Evolutionary conservation across 2,113 vertebrate genomes (phyloP), one percentile per base, ranked within the genome.

Genomic region (Triplophysa tibetana): DNA sequence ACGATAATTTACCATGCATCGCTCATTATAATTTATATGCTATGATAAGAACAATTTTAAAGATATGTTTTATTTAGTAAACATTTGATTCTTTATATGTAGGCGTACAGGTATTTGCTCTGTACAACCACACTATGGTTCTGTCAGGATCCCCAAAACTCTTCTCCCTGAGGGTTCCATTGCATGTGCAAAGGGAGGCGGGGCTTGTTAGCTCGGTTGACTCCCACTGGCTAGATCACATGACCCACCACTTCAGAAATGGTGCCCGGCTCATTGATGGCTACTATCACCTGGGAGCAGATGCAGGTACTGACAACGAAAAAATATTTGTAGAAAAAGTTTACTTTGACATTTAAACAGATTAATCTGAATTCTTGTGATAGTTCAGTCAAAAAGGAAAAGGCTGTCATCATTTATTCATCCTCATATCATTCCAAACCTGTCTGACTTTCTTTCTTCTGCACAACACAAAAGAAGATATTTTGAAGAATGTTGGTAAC

Each of bases 161-260:
- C 85, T 98, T 97, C 10, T 94, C 96, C 0, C 91, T 96, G 86
- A 94, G 93, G 86, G 94, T 99, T 74, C 97, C 97, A 1, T 93
- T 99, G 81, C 93, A 86, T 33, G 90, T 98, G 69, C 94, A 93
- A 79, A 95, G 84, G 84, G 95, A 96, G 5, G 94, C 94, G 54
- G 94, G 94, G 84, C 89, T 91, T 0, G 87, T 97, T 85, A 95
- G 89, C 77, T 88, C 93, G 0, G 77, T 99, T 19, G 95, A 98
- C 26, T 93, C 96, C 68, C 93, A 95, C 85, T 99, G 97, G 97
- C 91, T 99, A 69, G 96, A 99, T 86, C 94, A 98, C 91, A 96
- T 98, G 96, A 98, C 95, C 4, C 95, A 98, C 88, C 97, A 99
- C 89, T 98, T 99, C 90, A 94, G 91, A 87, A 96, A 91, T 66